A percentile compares a stretch with the other conserved stretches of the same genome.
Conservation (phyloP, 1,140 invertebrate genomes). For the Trinorchestia longiramus region DNA sequence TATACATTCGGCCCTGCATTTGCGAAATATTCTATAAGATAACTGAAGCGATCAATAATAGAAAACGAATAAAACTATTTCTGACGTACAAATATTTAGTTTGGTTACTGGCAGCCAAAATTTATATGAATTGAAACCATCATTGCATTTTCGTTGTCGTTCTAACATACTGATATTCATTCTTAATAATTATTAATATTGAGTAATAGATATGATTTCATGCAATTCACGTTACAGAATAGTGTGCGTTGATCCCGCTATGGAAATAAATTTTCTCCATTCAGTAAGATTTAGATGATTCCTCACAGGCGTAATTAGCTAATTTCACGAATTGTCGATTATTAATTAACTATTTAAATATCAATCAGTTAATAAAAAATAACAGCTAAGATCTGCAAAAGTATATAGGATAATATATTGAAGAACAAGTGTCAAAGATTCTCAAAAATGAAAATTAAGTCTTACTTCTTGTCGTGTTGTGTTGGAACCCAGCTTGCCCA, state of each 20-base stretch:
- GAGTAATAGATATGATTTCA: too few relatives aligned
- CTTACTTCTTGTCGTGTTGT: conserved; percentile 62
- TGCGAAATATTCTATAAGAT: too few relatives aligned
- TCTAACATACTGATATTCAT: too few relatives aligned
- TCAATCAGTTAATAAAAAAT: background rate
- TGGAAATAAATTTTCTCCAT: background rate
- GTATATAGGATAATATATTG: background rate
- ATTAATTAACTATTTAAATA: too few relatives aligned
- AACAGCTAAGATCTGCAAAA: background rate
- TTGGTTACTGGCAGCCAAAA: too few relatives aligned
- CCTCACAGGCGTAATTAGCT: background rate
- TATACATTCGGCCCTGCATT: too few relatives aligned
- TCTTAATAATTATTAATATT: background rate
- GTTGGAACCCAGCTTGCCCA: conserved; percentile 79
- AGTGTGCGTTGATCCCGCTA: background rate
- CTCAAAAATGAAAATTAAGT: background rate
- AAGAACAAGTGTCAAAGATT: background rate
- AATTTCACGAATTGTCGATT: background rate
- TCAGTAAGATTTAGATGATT: background rate
- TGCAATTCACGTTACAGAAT: too few relatives aligned
- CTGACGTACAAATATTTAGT: too few relatives aligned
- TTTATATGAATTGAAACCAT: too few relatives aligned
- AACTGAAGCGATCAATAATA: too few relatives aligned
- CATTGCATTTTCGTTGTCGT: too few relatives aligned
- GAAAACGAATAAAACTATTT: too few relatives aligned